A percentile compares a stretch with the other conserved stretches of the same genome.
Conservation (phyloP, 2,888 invertebrate species). For the Acanthosepion pharaonis region DNA sequence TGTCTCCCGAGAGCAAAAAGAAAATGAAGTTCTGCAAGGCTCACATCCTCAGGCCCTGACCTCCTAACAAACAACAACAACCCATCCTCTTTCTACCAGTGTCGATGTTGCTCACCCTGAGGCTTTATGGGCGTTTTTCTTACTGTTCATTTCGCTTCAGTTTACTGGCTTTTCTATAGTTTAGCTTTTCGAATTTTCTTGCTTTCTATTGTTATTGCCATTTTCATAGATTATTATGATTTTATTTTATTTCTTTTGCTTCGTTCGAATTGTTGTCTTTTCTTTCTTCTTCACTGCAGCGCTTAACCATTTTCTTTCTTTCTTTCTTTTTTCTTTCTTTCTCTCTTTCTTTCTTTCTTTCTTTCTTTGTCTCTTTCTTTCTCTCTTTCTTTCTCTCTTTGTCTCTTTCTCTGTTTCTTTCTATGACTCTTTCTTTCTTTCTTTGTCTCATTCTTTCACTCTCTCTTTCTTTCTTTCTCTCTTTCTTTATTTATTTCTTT, state of each 20-base stretch:
- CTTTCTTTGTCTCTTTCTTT: too few relatives aligned
- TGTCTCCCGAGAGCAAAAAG: not conserved
- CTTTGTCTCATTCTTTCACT: too few relatives aligned
- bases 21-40: not conserved
- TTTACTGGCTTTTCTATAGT: not conserved
- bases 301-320: too few relatives aligned
- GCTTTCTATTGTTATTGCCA: not conserved
- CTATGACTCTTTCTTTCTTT: not conserved
- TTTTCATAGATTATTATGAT: not conserved
- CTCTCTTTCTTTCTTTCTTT: not conserved
- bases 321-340: too few relatives aligned
- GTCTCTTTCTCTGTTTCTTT: not conserved
- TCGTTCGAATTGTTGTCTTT: not conserved
- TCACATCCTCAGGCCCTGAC: not conserved
- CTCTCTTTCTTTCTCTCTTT: not conserved
- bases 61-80: conserved; percentile 14
- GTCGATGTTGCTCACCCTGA: not conserved
- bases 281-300: not conserved
- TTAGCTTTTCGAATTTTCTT: not conserved
- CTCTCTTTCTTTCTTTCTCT: not conserved
- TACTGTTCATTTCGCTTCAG: not conserved
- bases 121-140: not conserved
- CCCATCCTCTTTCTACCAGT: not conserved
- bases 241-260: not conserved
- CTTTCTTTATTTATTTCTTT: not conserved